phyloP scores from a whole-genome alignment of 1,140 invertebrate genomes.

The Ephestia elutella region DNA sequence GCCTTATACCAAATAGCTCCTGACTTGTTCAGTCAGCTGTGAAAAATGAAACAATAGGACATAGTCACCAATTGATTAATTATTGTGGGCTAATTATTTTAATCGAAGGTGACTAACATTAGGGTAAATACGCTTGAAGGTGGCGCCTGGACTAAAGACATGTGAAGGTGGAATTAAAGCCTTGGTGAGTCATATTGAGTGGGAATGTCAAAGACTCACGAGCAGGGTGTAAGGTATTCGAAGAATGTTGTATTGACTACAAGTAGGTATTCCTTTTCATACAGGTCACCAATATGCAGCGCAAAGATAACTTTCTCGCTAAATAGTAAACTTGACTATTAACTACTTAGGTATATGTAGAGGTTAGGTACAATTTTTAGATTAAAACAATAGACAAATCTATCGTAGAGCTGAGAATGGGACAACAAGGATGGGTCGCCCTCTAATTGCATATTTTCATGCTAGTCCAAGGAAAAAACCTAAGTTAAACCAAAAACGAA shows the following conservation, averaged over 20 bases:
- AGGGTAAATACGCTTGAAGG: conserved; percentile 32
- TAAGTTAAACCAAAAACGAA: too few species aligned
- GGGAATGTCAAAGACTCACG: conserved; percentile 42
- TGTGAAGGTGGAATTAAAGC: conserved; percentile 22
- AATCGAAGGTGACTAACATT: conserved; percentile 27
- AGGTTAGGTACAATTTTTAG: too few species aligned
- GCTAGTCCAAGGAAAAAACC: too few species aligned
- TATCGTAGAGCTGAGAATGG: too few species aligned
- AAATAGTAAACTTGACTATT: too few species aligned
- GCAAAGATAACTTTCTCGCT: too few species aligned
- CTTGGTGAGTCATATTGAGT: conserved; percentile 28
- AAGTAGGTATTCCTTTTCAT: not conserved
- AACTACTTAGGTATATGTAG: too few species aligned
- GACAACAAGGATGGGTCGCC: too few species aligned
- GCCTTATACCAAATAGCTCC: not conserved
- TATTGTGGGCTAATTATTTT: not conserved
- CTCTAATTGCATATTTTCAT: too few species aligned
- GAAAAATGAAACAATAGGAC: conserved; percentile 1
- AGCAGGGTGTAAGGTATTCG: conserved; percentile 6
- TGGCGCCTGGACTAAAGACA: conserved; percentile 16
- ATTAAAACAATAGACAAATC: too few species aligned
- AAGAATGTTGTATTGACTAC: not conserved
- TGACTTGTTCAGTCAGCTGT: conserved; percentile 2
- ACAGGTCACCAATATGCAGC: too few species aligned
- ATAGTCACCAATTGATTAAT: conserved; percentile 13